A percentile compares a stretch with the other conserved stretches of the same genome.
Conservation (phyloP, 2,113 vertebrate genomes). For the Ornithorhynchus anatinus region DNA sequence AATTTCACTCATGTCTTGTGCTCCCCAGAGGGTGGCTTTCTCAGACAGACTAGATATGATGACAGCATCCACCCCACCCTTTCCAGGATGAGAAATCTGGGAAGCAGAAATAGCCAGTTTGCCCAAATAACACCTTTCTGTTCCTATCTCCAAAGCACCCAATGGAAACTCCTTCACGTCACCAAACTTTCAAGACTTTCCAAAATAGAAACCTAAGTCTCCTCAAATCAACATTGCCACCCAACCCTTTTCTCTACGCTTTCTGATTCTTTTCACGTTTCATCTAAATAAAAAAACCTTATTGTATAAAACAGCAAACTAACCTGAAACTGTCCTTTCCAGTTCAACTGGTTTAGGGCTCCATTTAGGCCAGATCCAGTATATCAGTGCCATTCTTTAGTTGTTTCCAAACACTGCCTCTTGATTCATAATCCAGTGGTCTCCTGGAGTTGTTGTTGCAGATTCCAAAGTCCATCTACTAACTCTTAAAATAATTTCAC, state of each 20-base stretch:
- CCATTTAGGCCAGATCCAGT: rapidly evolving
- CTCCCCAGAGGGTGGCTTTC: too few relatives aligned
- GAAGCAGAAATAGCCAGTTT: rapidly evolving
- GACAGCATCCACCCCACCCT: neutral
- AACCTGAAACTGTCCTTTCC: neutral
- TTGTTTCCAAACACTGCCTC: neutral
- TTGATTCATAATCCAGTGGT: neutral
- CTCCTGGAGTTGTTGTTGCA: neutral
- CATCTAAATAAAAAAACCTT: neutral
- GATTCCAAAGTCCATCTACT: too few relatives aligned
- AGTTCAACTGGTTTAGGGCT: neutral
- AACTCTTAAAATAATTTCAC: too few relatives aligned
- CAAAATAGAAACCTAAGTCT: neutral
- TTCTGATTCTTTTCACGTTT: neutral
- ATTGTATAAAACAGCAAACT: neutral
- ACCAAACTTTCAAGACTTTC: neutral
- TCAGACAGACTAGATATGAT: too few relatives aligned
- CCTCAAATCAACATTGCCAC: neutral
- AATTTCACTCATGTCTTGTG: neutral
- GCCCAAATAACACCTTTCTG: neutral
- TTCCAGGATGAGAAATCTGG: neutral
- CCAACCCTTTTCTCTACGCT: neutral
- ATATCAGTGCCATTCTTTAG: neutral
- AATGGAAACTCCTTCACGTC: neutral
- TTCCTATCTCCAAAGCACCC: neutral